Base-by-base conservation (phyloP, 53 echinoderm and acorn worm species). In the Crossaster papposus region DNA sequence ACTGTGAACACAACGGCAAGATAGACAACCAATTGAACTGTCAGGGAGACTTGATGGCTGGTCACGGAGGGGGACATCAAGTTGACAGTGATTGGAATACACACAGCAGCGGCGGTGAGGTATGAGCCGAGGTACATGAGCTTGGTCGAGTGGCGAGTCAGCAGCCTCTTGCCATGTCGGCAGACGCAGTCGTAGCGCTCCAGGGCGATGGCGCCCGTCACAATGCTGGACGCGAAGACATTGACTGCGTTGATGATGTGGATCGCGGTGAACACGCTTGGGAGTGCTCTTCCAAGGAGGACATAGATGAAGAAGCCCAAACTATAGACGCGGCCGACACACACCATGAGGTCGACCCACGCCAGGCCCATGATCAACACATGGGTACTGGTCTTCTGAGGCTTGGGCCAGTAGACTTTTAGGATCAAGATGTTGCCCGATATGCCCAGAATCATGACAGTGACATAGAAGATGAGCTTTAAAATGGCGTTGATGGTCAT, bases 401-500 rank as follows among this genome's bases (percentile, higher is more conserved):
- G 51, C 9, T 84, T 84, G 18, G 50, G 20, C 71, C 70, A 50
- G 72, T 84, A 81, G 30, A 81, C 81, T 17, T 58, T 14, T 2
- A 81, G 20, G 65, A 72, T 84, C 7, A 72, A 38, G 51, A 53
- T 72, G 52, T 84, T 84, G 17, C 72, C 72, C 20, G 37, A 51
- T 30, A 88, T 75, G 10, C 70, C 72, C 23, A 88, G 12, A 5
- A 88, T 14, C 18, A 88, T 88, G 50, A 88, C 54, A 33, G 36
- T 26, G 20, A 36, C 36, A 70, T 79, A 79, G 65, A 80, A 79
- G 65, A 89, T 80, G 70, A 89, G 65, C 14, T 58, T 89, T 31
- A 89, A 20, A 24, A 70, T 81, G 68, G 79, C 52, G 65, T 80
- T 89, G 30, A 89, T 65, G 81, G 24, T 68, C 76, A 88, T 78